A percentile compares a stretch with the other conserved stretches of the same genome.
Conservation (phyloP, 2,888 invertebrate genomes). For the Julus scanicus region DNA sequence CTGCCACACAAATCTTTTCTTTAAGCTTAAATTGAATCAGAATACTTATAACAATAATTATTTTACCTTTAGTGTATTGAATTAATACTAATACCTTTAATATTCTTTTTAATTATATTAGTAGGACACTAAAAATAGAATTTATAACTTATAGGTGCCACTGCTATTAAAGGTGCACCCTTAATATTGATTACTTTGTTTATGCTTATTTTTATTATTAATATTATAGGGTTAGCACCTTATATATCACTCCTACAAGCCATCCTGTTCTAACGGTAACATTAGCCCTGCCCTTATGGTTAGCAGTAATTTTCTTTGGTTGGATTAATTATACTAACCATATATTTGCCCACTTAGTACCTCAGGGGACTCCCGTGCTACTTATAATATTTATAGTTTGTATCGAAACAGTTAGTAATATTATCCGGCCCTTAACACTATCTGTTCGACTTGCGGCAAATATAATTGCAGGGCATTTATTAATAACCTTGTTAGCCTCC, state of each 20-base stretch:
- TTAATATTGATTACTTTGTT: neutral
- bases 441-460: conserved; percentile 79
- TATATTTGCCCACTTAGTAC: conserved; percentile 77
- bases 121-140: conserved; percentile 66
- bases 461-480: conserved; percentile 79
- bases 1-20: conserved; percentile 69
- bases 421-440: conserved; percentile 77
- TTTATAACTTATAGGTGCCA: no score
- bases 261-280: conserved; percentile 73
- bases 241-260: conserved; percentile 77
- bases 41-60: no score
- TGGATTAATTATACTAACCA: conserved; percentile 74
- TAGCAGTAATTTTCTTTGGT: conserved; percentile 75
- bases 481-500: conserved; percentile 73
- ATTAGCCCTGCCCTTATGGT: conserved; percentile 74
- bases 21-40: conserved; percentile 74
- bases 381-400: conserved; percentile 79
- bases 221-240: conserved; percentile 75
- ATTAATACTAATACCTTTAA: no score
- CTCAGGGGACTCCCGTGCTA: conserved; percentile 74
- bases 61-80: no score
- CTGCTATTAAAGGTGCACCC: no score
- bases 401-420: conserved; percentile 80
- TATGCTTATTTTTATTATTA: conserved; percentile 64
- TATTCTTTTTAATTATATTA: no score